phyloP scores from a whole-genome alignment of 2,888 invertebrate genomes.

The Mactromeris polynyma region DNA sequence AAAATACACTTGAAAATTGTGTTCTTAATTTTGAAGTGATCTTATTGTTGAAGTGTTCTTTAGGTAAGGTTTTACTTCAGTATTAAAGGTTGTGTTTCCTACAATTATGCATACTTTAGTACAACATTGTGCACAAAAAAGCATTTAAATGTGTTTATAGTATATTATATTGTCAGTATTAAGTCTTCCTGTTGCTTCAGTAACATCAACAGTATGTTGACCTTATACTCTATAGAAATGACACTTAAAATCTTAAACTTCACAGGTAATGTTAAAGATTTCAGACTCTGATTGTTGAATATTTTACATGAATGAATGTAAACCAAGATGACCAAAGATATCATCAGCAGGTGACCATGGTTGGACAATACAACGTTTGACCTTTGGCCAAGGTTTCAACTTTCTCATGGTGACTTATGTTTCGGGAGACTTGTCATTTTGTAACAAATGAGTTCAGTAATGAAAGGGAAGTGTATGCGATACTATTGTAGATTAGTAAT shows the following conservation, averaged over 20 bases:
- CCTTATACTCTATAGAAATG: not conserved
- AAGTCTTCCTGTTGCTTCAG: too few relatives aligned
- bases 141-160: too few relatives aligned
- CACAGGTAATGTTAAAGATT: not conserved
- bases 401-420: not conserved
- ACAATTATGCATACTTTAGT: too few relatives aligned
- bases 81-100: too few relatives aligned
- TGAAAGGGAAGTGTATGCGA: not conserved
- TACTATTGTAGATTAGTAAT: not conserved
- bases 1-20: too few relatives aligned
- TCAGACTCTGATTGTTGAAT: slow-evolving; percentile 2
- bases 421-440: not conserved
- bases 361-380: not conserved
- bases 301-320: not conserved
- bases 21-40: too few relatives aligned
- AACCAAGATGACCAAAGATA: not conserved
- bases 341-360: not conserved
- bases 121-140: too few relatives aligned
- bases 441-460: not conserved
- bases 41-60: too few relatives aligned
- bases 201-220: not conserved
- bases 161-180: too few relatives aligned
- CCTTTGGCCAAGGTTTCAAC: not conserved
- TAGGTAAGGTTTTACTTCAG: too few relatives aligned
- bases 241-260: not conserved